Base-by-base conservation (phyloP, 2,113 vertebrate genomes). In the Myrmecobius fasciatus region DNA sequence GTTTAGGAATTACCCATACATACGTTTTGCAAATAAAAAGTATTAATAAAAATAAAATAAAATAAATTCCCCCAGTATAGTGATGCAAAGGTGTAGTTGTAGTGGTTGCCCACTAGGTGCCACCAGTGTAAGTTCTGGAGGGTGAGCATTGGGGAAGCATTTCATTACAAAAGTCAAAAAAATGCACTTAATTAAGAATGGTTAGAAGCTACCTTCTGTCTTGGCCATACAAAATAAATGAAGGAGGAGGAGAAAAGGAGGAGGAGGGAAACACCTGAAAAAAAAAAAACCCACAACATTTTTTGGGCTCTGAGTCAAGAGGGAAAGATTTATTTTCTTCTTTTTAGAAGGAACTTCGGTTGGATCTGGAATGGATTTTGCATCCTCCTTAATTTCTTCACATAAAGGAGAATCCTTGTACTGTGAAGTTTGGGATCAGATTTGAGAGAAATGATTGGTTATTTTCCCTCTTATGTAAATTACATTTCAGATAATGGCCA, bases 91-190 rank as follows among this genome's bases (percentile, higher is more conserved):
- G 51, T 48, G 96, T 95, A 52, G 53, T 93, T 96, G 48, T 60
- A 0, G 0, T 0, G 0, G 14, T 26, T 7, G 17, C 60, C 98
- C 99, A 97, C 97, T 98, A 99, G 99, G 97, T 98, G 99, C 98
- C 98, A 98, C 96, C 96, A n/a, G 95, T 2, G 90, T 6, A 90
- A 97, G 91, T 95, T 48, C 52, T 22, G 53, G 67, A 12, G 49
- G 47, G 24, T 22, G 3, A 14, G 2, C 26, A n/a, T 92, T 17
- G 88, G 36, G 17, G 0, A 22, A 89, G 89, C 0, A 11, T 92
- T 97, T 96, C 90, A 89, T 96, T 83, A 90, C 95, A 95, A 31
- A 94, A 96, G 92, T 97, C 96, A 96, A 96, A 97, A 94, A 95
- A 90, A 90, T 94, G 47, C 93, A 95, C 95, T 94, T 54, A 96